Evolutionary conservation across 2,113 vertebrate genomes (phyloP).

Genomic region (Alligator sinensis): DNA sequence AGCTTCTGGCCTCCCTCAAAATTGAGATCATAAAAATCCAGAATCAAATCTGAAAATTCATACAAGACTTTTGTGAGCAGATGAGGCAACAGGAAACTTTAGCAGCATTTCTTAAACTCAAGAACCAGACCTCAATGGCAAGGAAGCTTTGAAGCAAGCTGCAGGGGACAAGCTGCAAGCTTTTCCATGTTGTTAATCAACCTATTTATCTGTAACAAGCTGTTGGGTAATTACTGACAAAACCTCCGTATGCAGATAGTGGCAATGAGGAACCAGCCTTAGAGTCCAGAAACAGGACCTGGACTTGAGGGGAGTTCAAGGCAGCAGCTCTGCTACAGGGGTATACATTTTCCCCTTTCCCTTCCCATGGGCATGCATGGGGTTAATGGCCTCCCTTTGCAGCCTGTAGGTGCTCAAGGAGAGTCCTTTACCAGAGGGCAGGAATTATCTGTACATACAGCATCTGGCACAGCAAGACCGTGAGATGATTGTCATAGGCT

Average conservation of each 20-base stretch:
- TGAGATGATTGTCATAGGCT: neutral
- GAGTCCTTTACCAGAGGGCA: rapidly evolving
- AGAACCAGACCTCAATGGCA: neutral
- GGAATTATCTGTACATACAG: neutral
- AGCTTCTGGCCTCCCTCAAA: rapidly evolving
- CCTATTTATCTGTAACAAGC: neutral
- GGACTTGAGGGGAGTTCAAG: rapidly evolving
- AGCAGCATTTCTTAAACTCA: conserved; percentile 38
- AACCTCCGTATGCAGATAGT: conserved; percentile 6
- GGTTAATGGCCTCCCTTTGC: rapidly evolving
- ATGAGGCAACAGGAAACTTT: conserved; percentile 50
- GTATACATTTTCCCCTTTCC: neutral
- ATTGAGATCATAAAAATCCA: neutral
- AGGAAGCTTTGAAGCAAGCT: conserved; percentile 28
- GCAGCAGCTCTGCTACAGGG: neutral
- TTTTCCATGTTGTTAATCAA: conserved; percentile 24
- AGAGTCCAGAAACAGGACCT: neutral
- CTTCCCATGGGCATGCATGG: rapidly evolving
- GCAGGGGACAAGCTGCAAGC: neutral
- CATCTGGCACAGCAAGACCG: neutral
- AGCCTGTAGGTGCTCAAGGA: rapidly evolving
- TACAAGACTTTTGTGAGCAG: neutral
- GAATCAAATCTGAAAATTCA: neutral
- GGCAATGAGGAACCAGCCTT: conserved; percentile 11
- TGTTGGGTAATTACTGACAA: conserved; percentile 38